Evolutionary conservation across 2,888 invertebrate genomes (phyloP).

Genomic region (Leptodirus hochenwartii): DNA sequence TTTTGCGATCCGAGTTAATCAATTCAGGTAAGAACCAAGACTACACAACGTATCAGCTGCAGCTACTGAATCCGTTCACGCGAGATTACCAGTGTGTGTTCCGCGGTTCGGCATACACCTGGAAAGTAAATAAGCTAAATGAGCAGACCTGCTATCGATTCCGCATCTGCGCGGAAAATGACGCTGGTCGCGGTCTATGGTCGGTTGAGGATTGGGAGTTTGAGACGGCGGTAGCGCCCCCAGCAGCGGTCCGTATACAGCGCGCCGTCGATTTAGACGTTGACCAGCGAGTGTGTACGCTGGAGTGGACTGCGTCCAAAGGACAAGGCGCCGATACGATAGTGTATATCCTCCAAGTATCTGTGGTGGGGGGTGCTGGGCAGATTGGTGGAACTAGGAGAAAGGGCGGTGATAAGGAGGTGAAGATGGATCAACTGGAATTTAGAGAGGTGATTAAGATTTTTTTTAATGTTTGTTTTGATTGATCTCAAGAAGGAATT

Average conservation of each 20-base stretch:
- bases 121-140: conserved; percentile 66
- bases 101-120: conserved; percentile 57
- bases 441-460: conserved; percentile 40
- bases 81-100: conserved; percentile 56
- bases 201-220: conserved; percentile 46
- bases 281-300: conserved; percentile 32
- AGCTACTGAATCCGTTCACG: conserved; percentile 54
- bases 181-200: conserved; percentile 69
- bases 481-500: conserved; percentile 1
- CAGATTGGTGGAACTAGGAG: too few species aligned
- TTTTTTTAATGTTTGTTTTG: too few species aligned
- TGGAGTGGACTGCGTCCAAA: conserved; percentile 47
- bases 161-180: conserved; percentile 70
- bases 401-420: too few species aligned
- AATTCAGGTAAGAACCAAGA: conserved; percentile 44
- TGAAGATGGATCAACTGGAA: conserved; percentile 42
- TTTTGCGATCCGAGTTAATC: too few species aligned
- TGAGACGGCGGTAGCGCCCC: conserved; percentile 61
- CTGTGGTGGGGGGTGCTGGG: too few species aligned
- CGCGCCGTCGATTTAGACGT: conserved; percentile 38
- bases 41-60: conserved; percentile 60
- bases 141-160: conserved; percentile 70
- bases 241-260: conserved; percentile 60
- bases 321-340: conserved; percentile 43
- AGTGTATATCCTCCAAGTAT: conserved; percentile 56